phyloP scores from a whole-genome alignment of 2,888 invertebrate genomes.

The Trichogramma dendrolimi region DNA sequence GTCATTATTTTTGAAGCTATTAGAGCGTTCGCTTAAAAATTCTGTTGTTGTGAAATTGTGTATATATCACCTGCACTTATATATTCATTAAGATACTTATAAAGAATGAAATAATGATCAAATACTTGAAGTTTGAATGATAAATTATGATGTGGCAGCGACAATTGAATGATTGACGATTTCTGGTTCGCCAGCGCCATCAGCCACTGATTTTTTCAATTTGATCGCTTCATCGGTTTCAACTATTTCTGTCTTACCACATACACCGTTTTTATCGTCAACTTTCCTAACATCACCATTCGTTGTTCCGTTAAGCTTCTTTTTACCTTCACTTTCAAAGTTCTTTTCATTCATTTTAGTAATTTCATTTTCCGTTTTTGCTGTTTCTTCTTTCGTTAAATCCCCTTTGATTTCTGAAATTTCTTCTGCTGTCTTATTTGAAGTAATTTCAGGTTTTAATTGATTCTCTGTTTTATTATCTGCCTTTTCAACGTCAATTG shows the following conservation, averaged over 20 bases:
- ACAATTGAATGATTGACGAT: slow-evolving; percentile 47
- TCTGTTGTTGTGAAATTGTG: too few relatives aligned
- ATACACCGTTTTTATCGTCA: slow-evolving; percentile 40
- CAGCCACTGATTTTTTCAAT: slow-evolving; percentile 47
- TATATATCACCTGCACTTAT: too few relatives aligned
- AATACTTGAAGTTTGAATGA: too few relatives aligned
- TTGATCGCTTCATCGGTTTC: slow-evolving; percentile 41
- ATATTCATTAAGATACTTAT: too few relatives aligned
- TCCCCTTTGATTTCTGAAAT: slow-evolving; percentile 16
- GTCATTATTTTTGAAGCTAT: too few relatives aligned
- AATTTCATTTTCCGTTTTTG: slow-evolving; percentile 18
- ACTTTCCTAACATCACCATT: slow-evolving; percentile 35
- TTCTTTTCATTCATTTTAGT: slow-evolving; percentile 15
- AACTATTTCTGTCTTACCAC: slow-evolving; percentile 28
- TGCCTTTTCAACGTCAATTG: slow-evolving; percentile 29
- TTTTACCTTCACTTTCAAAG: slow-evolving; percentile 30
- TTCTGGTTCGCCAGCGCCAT: slow-evolving; percentile 47
- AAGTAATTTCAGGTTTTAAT: slow-evolving; percentile 24
- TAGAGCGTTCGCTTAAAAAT: too few relatives aligned
- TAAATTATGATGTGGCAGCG: slow-evolving; percentile 50
- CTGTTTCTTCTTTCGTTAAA: slow-evolving; percentile 11
- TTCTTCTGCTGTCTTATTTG: slow-evolving; percentile 16
- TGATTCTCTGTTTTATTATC: slow-evolving; percentile 26
- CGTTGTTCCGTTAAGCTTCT: slow-evolving; percentile 35
- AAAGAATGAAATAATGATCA: too few relatives aligned